Conservation (phyloP, 1,140 invertebrate species). For the Saxidomus purpurata region DNA sequence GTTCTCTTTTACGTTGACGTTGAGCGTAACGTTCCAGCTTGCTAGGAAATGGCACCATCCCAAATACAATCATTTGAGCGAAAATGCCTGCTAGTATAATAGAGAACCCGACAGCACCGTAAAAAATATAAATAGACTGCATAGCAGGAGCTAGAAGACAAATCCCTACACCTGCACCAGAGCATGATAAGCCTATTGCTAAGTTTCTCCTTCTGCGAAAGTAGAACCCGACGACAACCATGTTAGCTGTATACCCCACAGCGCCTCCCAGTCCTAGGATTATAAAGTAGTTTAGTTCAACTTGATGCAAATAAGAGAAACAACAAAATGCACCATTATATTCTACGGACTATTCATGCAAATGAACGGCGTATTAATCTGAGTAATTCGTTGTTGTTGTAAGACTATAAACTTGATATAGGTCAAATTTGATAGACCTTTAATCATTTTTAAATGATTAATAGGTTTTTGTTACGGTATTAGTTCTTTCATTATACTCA, state of each 20-base stretch:
- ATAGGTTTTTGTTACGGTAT: too few species aligned
- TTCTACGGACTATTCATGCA: too few species aligned
- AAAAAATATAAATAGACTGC: neutral
- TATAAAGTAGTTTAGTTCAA: too few species aligned
- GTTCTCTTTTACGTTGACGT: neutral
- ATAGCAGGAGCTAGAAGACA: conserved; percentile 32
- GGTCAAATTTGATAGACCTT: too few species aligned
- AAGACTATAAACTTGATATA: too few species aligned
- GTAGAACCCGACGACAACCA: conserved; percentile 55
- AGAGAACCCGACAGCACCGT: conserved; percentile 50
- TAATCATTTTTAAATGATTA: too few species aligned
- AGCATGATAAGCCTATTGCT: conserved; percentile 41
- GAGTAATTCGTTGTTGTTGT: too few species aligned
- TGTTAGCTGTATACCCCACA: conserved; percentile 42
- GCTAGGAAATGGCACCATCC: conserved; percentile 32
- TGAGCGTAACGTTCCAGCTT: neutral
- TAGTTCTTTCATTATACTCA: too few species aligned
- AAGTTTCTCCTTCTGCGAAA: conserved; percentile 43
- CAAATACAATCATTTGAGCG: conserved; percentile 44
- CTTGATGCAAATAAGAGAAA: too few species aligned
- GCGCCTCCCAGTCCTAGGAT: conserved; percentile 46
- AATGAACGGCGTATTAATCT: too few species aligned
- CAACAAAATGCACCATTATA: too few species aligned
- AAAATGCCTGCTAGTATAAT: conserved; percentile 48
- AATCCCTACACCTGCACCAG: conserved; percentile 49